Evolutionary conservation across 2,888 invertebrate genomes (phyloP).

Genomic region (Steinernema carpocapsae): DNA sequence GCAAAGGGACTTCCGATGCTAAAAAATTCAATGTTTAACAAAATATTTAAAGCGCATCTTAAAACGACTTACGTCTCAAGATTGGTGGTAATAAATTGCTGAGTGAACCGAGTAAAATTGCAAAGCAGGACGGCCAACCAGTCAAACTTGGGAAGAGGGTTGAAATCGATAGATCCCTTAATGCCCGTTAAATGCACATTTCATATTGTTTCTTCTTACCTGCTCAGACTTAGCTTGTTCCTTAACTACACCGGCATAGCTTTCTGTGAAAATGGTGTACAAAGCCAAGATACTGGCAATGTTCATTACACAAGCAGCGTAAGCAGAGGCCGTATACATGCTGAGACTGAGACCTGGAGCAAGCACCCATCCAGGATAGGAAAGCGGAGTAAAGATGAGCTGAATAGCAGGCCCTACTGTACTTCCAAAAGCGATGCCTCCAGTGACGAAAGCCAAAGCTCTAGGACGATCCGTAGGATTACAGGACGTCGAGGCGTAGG

Average conservation of each 20-base stretch:
- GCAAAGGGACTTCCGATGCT: slow-evolving; percentile 69
- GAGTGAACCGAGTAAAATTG: slow-evolving; percentile 69
- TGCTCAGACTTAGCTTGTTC: slow-evolving; percentile 28
- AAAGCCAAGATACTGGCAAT: slow-evolving; percentile 42
- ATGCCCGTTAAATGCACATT: neutral
- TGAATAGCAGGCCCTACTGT: slow-evolving; percentile 36
- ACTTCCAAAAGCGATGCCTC: slow-evolving; percentile 34
- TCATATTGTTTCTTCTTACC: neutral
- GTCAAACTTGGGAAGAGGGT: slow-evolving; percentile 57
- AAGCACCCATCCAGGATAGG: slow-evolving; percentile 43
- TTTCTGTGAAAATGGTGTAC: slow-evolving; percentile 43
- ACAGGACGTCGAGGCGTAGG: slow-evolving; percentile 55
- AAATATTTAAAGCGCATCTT: too few relatives aligned
- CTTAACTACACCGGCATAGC: slow-evolving; percentile 48
- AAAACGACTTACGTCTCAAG: slow-evolving; percentile 69
- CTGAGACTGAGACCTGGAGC: slow-evolving; percentile 42
- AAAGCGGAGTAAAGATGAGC: slow-evolving; percentile 42
- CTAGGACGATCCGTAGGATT: slow-evolving; percentile 44
- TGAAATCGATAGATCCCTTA: slow-evolving; percentile 8
- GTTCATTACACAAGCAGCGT: slow-evolving; percentile 45
- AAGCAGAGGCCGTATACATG: slow-evolving; percentile 55
- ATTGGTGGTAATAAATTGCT: slow-evolving; percentile 70
- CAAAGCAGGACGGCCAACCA: slow-evolving; percentile 54
- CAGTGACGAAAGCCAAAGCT: slow-evolving; percentile 40
- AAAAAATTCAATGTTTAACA: neutral